Percentiles rank a stretch among this genome's conserved stretches.
Conservation (phyloP, 2,797 vertebrate genomes). For the Sebastes taczanowskii region DNA sequence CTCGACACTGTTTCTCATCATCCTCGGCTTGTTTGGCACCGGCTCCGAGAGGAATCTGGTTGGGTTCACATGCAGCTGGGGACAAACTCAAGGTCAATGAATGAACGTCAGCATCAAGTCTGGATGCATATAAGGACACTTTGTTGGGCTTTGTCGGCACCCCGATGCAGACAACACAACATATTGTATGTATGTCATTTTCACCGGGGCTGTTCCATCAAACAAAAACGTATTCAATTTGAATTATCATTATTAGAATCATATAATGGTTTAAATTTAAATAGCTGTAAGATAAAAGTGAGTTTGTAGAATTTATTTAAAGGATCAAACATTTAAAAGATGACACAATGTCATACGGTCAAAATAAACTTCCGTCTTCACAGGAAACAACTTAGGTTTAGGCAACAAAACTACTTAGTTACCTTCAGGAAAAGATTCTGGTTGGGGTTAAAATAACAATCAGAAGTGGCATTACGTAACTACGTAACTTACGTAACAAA, state of each 20-base stretch:
- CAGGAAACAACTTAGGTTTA: too few relatives aligned
- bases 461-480: too few relatives aligned
- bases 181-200: background rate
- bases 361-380: too few relatives aligned
- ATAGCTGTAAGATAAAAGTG: background rate
- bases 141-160: background rate
- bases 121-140: background rate
- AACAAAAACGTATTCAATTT: background rate
- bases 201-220: background rate
- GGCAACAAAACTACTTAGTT: too few relatives aligned
- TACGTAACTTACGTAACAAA: too few relatives aligned
- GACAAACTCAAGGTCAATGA: background rate
- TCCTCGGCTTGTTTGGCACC: background rate
- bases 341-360: background rate
- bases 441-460: too few relatives aligned
- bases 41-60: background rate
- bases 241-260: background rate
- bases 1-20: background rate
- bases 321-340: background rate
- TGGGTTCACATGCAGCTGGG: background rate
- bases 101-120: background rate
- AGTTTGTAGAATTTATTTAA: background rate
- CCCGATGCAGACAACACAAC: background rate
- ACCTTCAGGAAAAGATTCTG: too few relatives aligned
- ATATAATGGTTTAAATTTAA: background rate